Percentiles rank a stretch among this genome's conserved stretches.
Conservation (phyloP, 2,797 vertebrate species). For the Chelonia mydas region DNA sequence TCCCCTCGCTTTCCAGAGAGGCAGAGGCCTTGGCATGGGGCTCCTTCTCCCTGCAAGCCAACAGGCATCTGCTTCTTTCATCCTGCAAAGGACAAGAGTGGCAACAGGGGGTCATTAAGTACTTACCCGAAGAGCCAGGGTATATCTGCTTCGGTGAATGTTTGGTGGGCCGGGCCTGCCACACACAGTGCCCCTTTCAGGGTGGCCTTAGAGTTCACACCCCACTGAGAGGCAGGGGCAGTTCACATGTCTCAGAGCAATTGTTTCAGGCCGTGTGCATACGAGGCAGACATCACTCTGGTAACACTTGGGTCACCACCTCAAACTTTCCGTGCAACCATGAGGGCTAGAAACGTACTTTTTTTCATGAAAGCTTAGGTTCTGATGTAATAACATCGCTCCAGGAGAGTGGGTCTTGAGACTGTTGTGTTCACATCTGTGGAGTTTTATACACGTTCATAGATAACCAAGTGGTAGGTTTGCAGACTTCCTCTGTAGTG, state of each 20-base stretch:
- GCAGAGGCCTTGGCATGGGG: accelerated
- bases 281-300: neutral
- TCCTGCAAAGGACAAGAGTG: neutral
- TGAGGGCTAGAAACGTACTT: neutral
- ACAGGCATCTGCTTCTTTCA: neutral
- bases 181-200: neutral
- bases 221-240: neutral
- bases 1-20: neutral
- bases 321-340: neutral
- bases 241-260: neutral
- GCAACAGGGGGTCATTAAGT: accelerated
- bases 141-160: neutral
- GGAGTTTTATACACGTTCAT: neutral
- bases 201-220: neutral
- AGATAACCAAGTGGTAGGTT: neutral
- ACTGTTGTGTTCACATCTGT: neutral
- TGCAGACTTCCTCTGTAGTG: neutral
- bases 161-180: neutral
- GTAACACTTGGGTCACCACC: neutral
- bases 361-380: neutral
- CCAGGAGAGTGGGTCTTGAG: neutral
- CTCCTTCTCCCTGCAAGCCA: neutral
- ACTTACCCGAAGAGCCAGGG: neutral
- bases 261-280: neutral
- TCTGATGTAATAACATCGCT: neutral